phyloP scores from a whole-genome alignment of 1,140 invertebrate genomes.

The Bombus superbus region DNA sequence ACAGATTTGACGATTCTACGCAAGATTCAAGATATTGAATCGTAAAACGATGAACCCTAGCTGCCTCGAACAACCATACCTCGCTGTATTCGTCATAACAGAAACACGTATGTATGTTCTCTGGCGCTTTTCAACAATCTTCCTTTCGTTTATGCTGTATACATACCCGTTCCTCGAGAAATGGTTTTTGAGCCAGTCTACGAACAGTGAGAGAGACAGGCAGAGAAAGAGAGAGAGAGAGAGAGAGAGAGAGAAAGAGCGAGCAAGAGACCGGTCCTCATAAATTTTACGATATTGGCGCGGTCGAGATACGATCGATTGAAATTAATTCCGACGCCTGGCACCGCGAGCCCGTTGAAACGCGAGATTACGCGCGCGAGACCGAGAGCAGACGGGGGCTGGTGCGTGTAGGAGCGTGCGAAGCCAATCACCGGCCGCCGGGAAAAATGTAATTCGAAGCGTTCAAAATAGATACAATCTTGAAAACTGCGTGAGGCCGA shows the following conservation, averaged over 20 bases:
- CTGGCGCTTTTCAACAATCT: not conserved
- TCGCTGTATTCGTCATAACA: not conserved
- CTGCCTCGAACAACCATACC: too few relatives aligned
- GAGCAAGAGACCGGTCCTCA: constrained; percentile 32
- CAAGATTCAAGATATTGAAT: too few relatives aligned
- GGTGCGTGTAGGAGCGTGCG: constrained; percentile 12
- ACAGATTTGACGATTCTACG: too few relatives aligned
- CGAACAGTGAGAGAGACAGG: not conserved
- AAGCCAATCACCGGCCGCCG: constrained; percentile 19
- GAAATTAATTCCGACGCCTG: constrained; percentile 50
- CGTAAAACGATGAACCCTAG: too few relatives aligned
- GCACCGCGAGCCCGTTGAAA: constrained; percentile 25
- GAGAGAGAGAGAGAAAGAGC: not conserved
- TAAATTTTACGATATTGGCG: constrained; percentile 50
- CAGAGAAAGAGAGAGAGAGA: not conserved
- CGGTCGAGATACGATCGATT: constrained; percentile 43
- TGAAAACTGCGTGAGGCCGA: constrained; percentile 46
- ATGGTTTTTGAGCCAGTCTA: not conserved
- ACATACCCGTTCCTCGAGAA: not conserved
- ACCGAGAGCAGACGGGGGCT: too few relatives aligned
- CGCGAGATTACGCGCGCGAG: constrained; percentile 35
- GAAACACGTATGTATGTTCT: too few relatives aligned
- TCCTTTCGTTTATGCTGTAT: not conserved
- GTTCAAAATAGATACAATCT: constrained; percentile 60
- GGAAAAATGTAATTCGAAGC: constrained; percentile 49